These are phyloP conservation scores for Oryzias sinensis DNA, from an alignment of 2,797 vertebrate species.

Conservation along the genomic window DNA sequence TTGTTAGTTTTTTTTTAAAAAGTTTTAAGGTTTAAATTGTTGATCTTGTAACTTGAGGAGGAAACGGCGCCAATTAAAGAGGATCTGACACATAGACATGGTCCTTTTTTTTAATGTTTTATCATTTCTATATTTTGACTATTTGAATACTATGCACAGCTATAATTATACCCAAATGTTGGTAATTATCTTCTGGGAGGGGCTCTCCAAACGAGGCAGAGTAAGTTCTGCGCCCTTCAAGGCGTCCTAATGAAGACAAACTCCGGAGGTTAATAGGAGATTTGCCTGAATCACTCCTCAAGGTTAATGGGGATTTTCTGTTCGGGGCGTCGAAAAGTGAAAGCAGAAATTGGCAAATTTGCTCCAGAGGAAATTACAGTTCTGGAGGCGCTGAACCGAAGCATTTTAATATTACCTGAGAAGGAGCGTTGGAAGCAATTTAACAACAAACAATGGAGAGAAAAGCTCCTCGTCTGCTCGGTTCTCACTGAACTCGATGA, in stretches of 20 bases:
- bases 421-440: conserved; percentile 33
- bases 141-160: neutral
- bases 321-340: conserved; percentile 41
- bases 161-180: conserved; percentile 8
- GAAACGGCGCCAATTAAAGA: no score
- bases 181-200: conserved; percentile 1
- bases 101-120: neutral
- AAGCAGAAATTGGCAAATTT: conserved; percentile 50
- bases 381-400: conserved; percentile 30
- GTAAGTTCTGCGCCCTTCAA: conserved; percentile 9
- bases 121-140: neutral
- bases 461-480: conserved; percentile 10
- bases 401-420: conserved; percentile 40
- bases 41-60: no score
- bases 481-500: conserved; percentile 8
- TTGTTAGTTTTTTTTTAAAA: no score
- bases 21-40: no score
- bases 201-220: conserved; percentile 17
- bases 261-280: conserved; percentile 45
- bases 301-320: conserved; percentile 62
- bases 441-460: conserved; percentile 31
- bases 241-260: conserved; percentile 33
- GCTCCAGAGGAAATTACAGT: conserved; percentile 46
- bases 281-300: conserved; percentile 41
- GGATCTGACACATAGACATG: no score